Evolutionary conservation across 2,797 vertebrate genomes (phyloP), one percentile per base, ranked within the genome.

Genomic region (Corythornis leucogaster): DNA sequence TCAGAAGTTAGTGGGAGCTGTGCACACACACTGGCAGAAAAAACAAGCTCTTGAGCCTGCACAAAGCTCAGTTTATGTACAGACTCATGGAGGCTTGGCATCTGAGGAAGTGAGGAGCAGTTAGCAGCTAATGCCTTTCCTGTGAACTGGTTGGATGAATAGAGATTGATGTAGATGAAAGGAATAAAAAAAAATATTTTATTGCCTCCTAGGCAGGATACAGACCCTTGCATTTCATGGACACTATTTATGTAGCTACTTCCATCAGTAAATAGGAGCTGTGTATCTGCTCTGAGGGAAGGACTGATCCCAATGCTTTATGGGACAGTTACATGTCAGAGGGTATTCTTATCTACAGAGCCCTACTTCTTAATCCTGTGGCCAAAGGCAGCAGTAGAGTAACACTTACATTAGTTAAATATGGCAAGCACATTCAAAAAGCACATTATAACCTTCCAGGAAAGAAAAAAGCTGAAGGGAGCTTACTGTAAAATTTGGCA

Each of bases 121-220:
- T 95, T 95, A 89, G 90, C 90, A 95, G 91, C 84, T 94, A 91
- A 93, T 94, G 88, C 78, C 54, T 92, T 93, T 92, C 91, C 94
- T 93, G 88, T 92, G 90, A 94, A 89, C 85, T 62, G 58, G 30
- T 66, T 0, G 0, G 68, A 92, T 94, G 91, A 94, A 90, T 85
- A 53, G 64, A 93, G 93, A 80, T 75, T 92, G 81, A 90, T 82
- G 78, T 59, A 73, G 86, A 89, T 93, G 86, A 95, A 95, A 95
- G 79, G 90, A 71, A 88, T 66, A 43, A 77, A 86, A 46, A 46
- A 76, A 84, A 91, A 22, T 59, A 82, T 68, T 89, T 89, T 80
- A 85, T 64, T 58, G 38, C 94, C 54, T 86, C 43, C 9, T n/a
- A 91, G 70, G 38, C 82, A 88, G 28, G 58, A 50, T 87, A 71